These are phyloP conservation scores for Cyclura pinguis DNA, from an alignment of 2,797 vertebrate genomes.

Conservation along the genomic window DNA sequence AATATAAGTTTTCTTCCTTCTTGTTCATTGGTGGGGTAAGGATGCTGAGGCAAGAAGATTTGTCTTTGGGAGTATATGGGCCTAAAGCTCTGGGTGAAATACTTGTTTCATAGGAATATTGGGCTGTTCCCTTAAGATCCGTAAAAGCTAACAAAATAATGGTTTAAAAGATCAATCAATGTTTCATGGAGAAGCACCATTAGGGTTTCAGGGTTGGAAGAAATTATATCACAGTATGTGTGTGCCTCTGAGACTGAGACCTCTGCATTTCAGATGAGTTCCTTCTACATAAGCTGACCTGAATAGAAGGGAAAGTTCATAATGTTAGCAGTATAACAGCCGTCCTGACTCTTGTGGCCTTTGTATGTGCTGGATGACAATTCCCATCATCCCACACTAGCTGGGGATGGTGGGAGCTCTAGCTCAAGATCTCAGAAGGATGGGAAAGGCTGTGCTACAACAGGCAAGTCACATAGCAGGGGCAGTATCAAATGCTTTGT, in stretches of 20 bases:
- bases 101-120: neutral
- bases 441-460: neutral
- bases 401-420: neutral
- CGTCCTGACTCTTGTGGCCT: neutral
- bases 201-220: constrained; percentile 13
- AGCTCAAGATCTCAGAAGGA: neutral
- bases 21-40: neutral
- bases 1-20: neutral
- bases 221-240: neutral
- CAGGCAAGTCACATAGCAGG: accelerated
- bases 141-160: constrained; percentile 41
- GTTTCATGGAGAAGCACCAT: neutral
- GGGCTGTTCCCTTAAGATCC: neutral
- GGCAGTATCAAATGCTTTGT: too few relatives aligned
- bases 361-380: neutral
- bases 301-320: neutral
- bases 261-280: neutral
- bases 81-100: neutral
- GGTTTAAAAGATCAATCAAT: constrained; percentile 25
- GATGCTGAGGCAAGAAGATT: neutral
- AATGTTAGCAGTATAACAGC: neutral
- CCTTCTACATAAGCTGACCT: constrained; percentile 4
- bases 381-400: neutral
- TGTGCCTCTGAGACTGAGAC: neutral
- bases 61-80: neutral